Conservation (phyloP, 1,140 invertebrate species). For the Melanaphis sacchari region DNA sequence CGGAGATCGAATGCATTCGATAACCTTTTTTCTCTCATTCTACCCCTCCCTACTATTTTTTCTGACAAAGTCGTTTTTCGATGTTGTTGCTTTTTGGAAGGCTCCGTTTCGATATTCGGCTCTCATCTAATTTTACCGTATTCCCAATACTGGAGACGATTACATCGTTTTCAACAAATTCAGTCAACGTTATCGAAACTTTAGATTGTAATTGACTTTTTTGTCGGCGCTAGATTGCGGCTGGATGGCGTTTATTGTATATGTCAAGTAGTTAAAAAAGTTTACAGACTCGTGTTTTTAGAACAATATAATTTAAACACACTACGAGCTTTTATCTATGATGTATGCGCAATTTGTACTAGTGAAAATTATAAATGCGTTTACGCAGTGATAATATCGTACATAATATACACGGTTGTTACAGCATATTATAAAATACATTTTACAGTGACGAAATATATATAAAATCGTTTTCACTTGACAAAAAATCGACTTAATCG, state of each 20-base stretch:
- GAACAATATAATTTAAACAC: not conserved
- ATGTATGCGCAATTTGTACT: not conserved
- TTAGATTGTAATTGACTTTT: slow-evolving; percentile 40
- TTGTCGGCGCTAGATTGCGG: not conserved
- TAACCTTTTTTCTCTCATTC: not conserved
- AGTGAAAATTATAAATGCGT: not conserved
- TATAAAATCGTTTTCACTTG: not conserved
- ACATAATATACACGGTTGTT: not conserved
- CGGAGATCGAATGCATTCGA: not conserved
- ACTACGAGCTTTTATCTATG: not conserved
- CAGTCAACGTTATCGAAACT: slow-evolving; percentile 40
- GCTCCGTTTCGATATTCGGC: not conserved
- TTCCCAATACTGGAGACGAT: not conserved
- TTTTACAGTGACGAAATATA: not conserved
- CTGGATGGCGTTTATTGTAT: not conserved
- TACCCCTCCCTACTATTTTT: not conserved
- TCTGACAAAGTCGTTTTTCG: not conserved
- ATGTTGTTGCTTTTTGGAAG: not conserved
- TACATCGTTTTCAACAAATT: slow-evolving; percentile 31
- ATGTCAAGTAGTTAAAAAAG: slow-evolving; percentile 38
- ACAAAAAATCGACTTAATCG: not conserved
- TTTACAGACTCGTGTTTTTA: not conserved
- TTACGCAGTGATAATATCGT: not conserved
- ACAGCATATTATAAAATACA: not conserved
- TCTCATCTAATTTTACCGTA: not conserved